Evolutionary conservation across 2,797 vertebrate species (phyloP), one percentile per base, ranked within the genome.

Genomic region (Aselliscus stoliczkanus): DNA sequence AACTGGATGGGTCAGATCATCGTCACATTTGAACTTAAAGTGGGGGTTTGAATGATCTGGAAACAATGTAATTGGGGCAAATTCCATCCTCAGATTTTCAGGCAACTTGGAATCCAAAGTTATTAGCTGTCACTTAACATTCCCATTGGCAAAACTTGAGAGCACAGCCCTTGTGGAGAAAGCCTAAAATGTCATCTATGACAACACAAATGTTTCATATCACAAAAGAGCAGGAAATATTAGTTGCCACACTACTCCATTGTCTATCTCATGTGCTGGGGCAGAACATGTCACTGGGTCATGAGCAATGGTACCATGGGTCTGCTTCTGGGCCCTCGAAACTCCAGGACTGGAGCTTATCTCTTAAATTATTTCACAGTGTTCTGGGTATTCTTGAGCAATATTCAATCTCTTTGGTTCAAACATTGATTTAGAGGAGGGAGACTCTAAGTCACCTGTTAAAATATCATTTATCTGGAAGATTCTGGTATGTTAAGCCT

Each of bases 391-490:
- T 54, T 82, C 34, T 50, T 79, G 39, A 88, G 65, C 31, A 44
- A 52, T 44, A 67, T 58, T 88, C 73, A 81, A 29, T 39, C 12
- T 80, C 69, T 75, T 92, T 85, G 70, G 76, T 95, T 91, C 69
- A 94, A 56, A 25, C 94, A 75, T 18, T 90, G 79, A 64, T 44
- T 94, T 76, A 69, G 37, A 94, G 37, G 67, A 54, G 52, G 83
- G 52, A n/a, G 2, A 29, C 15, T 52, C 60, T n/a, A 2, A 95
- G 0, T 25, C 79, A 88, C 25, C 60, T 93, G 44, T 82, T 65
- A 90, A 95, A 13, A 2, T 20, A 65, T 70, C 75, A 96, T 81
- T 39, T 88, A 60, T 42, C 54, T 80, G 79, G 47, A 97, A 72
- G 86, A 87, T 0, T 50, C 29, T 47, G 12, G 1, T 18, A 62